Evolutionary conservation across 2,113 vertebrate genomes (phyloP).

Genomic region (Corydoras maculifer): DNA sequence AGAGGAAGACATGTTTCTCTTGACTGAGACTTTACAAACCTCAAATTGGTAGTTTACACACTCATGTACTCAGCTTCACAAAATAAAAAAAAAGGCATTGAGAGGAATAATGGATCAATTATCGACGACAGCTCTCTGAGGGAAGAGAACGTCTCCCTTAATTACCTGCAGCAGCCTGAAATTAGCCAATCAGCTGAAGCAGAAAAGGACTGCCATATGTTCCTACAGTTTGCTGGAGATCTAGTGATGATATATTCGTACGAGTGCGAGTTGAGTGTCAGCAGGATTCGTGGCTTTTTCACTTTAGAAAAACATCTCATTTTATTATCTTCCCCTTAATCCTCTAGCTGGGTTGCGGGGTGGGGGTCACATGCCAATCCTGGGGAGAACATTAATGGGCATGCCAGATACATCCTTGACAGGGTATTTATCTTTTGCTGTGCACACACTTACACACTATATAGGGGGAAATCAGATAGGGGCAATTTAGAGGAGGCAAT

Average conservation of each 20-base stretch:
- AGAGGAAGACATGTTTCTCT: no score
- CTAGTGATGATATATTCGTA: background rate
- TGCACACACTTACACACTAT: no score
- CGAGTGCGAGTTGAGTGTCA: no score
- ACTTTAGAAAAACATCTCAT: background rate
- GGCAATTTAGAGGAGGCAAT: no score
- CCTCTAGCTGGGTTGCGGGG: no score
- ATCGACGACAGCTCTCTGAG: slow-evolving; percentile 3
- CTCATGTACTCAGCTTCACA: background rate
- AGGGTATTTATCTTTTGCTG: no score
- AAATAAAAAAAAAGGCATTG: background rate
- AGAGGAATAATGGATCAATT: slow-evolving; percentile 3
- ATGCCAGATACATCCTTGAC: no score
- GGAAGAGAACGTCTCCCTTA: background rate
- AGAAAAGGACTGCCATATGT: slow-evolving; percentile 6
- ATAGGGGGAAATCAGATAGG: no score
- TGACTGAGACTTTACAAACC: background rate
- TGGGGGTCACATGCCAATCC: no score
- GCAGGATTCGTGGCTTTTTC: no score
- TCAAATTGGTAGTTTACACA: background rate
- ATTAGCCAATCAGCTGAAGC: slow-evolving; percentile 8
- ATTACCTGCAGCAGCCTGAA: slow-evolving; percentile 20
- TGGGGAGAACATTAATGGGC: no score
- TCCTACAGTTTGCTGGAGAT: background rate
- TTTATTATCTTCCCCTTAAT: no score